phyloP scores from a whole-genome alignment of 2,888 invertebrate genomes.

The Argyra leucocephala region DNA sequence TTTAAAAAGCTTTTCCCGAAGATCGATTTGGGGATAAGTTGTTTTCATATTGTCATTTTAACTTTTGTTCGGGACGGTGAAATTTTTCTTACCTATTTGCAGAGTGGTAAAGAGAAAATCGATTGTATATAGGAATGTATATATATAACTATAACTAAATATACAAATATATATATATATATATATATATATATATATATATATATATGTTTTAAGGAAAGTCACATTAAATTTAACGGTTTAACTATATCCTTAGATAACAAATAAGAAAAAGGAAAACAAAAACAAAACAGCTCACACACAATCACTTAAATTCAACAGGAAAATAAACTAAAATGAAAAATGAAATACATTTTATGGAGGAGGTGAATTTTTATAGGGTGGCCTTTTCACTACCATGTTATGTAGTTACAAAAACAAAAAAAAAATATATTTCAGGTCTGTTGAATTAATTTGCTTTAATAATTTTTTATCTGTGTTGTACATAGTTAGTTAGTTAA shows the following conservation, averaged over 20 bases:
- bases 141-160: too few relatives aligned
- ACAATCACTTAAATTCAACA: not conserved
- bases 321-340: not conserved
- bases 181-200: too few relatives aligned
- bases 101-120: not conserved
- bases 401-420: too few relatives aligned
- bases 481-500: too few relatives aligned
- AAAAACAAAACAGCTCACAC: too few relatives aligned
- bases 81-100: not conserved
- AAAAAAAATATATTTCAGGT: not conserved
- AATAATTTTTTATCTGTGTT: not conserved
- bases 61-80: not conserved
- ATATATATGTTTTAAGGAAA: not conserved
- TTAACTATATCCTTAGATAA: not conserved
- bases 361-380: too few relatives aligned
- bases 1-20: not conserved
- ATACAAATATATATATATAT: too few relatives aligned
- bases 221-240: not conserved
- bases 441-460: not conserved
- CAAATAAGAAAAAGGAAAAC: not conserved
- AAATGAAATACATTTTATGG: not conserved
- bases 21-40: too few relatives aligned
- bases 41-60: not conserved
- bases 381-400: too few relatives aligned
- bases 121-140: not conserved